Base-by-base conservation (phyloP, 2,113 vertebrate species). In the Festucalex cinctus region DNA sequence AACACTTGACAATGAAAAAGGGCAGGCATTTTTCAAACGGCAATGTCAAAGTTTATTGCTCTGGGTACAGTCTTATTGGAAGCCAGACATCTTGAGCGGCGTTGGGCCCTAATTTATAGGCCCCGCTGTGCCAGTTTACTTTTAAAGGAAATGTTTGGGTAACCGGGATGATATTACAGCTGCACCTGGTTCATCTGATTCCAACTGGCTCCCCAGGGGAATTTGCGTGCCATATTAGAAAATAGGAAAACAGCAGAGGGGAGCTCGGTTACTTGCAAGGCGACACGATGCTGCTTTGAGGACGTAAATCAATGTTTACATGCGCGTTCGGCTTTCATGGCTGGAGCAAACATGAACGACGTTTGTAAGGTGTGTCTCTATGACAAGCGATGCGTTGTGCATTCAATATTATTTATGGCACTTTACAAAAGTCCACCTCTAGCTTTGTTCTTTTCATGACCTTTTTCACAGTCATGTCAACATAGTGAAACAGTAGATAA, bases 121-220 rank as follows among this genome's bases (percentile, higher is more conserved):
- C 92, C 95, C 95, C 94, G 83, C 83, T 88, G 95, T 94, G 95
- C 94, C 93, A 93, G 93, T 95, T n/a, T 95, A 94, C 94, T 97
- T 95, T 89, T 94, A 94, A 95, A 95, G 95, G 95, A 96, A 98
- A 96, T 94, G 95, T 99, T 98, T 97, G 96, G 95, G 94, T 94
- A 94, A n/a, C 94, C 90, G 93, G 89, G 91, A 93, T 93, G 93
- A 95, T 93, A 93, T 96, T 94, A 94, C 92, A 84, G 93, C 93
- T 94, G 95, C 95, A 98, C 95, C 95, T 96, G 95, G 94, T 85
- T 90, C 92, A 93, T 94, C 94, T 87, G 88, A 89, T 88, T 90
- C 71, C 78, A 83, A 90, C 37, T 17, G 85, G 91, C 89, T 92
- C 95, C 85, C 94, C 79, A 77, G 96, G 59, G 95, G 95, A 97